phyloP scores from a whole-genome alignment of 2,888 invertebrate genomes.

The Dynastes grantii region DNA sequence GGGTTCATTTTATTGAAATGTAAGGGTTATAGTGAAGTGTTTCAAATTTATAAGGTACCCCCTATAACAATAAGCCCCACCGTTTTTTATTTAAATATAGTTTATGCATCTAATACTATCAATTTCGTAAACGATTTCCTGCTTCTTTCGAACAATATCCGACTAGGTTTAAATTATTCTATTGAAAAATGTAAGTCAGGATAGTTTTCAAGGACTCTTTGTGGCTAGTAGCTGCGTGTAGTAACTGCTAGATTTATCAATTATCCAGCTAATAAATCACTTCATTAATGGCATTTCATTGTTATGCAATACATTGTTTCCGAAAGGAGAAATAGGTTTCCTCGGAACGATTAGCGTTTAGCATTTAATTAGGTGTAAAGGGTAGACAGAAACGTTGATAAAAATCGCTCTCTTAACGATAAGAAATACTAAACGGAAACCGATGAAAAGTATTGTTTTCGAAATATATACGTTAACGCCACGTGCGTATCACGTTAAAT shows the following conservation, averaged over 20 bases:
- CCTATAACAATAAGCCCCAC: too few relatives aligned
- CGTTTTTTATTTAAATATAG: too few relatives aligned
- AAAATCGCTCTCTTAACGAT: not conserved
- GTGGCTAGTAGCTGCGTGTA: constrained; percentile 1
- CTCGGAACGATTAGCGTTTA: not conserved
- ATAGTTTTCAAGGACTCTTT: constrained; percentile 12
- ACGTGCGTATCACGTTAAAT: not conserved
- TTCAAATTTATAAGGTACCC: too few relatives aligned
- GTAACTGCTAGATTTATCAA: constrained; percentile 35
- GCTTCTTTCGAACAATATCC: not conserved
- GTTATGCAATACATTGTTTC: constrained; percentile 2
- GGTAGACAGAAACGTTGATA: not conserved
- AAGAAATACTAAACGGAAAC: not conserved
- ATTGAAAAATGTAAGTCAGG: constrained; percentile 13
- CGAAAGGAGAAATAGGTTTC: constrained; percentile 19
- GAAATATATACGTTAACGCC: not conserved
- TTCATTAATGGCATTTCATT: constrained; percentile 22
- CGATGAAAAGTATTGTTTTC: not conserved
- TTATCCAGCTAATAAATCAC: constrained; percentile 25
- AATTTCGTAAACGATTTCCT: too few relatives aligned
- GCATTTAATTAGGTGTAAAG: not conserved
- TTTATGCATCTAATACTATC: too few relatives aligned
- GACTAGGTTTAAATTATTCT: not conserved
- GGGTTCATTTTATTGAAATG: too few relatives aligned
- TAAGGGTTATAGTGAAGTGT: too few relatives aligned